These are phyloP conservation scores for Diglossa cyanea DNA, from an alignment of 2,797 vertebrate species.

Conservation along the genomic window DNA sequence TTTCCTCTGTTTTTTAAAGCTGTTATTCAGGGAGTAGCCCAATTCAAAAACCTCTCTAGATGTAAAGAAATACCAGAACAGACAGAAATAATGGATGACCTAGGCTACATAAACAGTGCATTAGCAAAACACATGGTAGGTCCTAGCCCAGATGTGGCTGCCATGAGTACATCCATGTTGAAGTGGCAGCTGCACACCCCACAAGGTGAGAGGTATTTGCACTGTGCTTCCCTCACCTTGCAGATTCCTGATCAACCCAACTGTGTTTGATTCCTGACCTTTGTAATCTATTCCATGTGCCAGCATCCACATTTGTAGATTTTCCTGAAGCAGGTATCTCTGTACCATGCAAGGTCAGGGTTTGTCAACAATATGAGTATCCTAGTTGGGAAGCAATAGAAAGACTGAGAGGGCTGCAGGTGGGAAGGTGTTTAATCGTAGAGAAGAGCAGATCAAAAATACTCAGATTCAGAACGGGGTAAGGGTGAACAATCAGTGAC, in stretches of 20 bases:
- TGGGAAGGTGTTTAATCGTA: background rate
- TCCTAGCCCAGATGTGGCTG: background rate
- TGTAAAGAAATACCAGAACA: background rate
- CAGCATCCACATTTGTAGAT: background rate
- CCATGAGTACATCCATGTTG: fast-evolving
- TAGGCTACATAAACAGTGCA: background rate
- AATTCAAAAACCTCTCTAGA: background rate
- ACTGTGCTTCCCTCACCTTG: background rate
- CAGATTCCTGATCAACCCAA: background rate
- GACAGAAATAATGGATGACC: background rate
- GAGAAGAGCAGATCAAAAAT: background rate
- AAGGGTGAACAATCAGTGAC: background rate
- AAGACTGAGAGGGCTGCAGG: background rate
- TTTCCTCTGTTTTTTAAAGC: background rate
- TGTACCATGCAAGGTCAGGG: background rate
- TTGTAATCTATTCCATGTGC: background rate
- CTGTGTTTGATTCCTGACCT: background rate
- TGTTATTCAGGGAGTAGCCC: background rate
- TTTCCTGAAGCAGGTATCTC: background rate
- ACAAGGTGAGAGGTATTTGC: background rate
- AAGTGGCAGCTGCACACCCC: background rate
- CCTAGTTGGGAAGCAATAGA: background rate
- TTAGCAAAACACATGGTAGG: background rate
- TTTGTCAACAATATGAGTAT: background rate
- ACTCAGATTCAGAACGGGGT: background rate